Conservation (phyloP, 2,797 vertebrate genomes). For the Phoxinus dragarum region DNA sequence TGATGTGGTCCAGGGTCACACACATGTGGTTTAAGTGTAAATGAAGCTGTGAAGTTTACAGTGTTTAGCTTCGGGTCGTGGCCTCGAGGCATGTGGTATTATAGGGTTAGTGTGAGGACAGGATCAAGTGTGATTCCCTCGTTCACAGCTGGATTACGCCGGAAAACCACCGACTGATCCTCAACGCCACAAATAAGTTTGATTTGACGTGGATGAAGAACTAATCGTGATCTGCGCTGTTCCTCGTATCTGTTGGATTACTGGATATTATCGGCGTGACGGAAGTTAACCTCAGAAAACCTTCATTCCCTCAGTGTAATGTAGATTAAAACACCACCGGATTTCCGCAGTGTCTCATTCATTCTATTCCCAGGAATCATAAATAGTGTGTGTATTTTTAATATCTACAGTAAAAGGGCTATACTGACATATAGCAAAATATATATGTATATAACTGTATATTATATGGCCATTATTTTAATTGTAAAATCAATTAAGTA, state of each 20-base stretch:
- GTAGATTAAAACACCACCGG: neutral
- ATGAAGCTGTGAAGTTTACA: no score
- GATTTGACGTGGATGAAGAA: slow-evolving; percentile 15
- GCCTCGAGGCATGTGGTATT: neutral
- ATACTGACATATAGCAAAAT: neutral
- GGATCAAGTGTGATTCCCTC: slow-evolving; percentile 1
- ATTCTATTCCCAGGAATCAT: neutral
- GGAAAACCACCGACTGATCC: neutral
- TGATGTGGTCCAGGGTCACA: no score
- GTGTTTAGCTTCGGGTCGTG: no score
- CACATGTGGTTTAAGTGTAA: no score
- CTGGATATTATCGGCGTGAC: neutral
- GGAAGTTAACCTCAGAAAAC: neutral
- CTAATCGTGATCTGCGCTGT: neutral
- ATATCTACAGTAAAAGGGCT: neutral
- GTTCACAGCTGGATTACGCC: slow-evolving; percentile 15
- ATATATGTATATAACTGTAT: neutral
- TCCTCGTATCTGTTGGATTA: slow-evolving; percentile 14
- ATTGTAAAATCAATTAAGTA: no score
- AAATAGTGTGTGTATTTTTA: neutral
- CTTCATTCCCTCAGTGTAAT: no score
- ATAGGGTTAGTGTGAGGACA: neutral
- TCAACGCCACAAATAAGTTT: slow-evolving; percentile 20
- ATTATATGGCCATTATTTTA: neutral
- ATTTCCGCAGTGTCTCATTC: neutral